These are phyloP conservation scores for Sebastiscus tertius DNA, from an alignment of 2,797 vertebrate genomes.

Conservation along the genomic window DNA sequence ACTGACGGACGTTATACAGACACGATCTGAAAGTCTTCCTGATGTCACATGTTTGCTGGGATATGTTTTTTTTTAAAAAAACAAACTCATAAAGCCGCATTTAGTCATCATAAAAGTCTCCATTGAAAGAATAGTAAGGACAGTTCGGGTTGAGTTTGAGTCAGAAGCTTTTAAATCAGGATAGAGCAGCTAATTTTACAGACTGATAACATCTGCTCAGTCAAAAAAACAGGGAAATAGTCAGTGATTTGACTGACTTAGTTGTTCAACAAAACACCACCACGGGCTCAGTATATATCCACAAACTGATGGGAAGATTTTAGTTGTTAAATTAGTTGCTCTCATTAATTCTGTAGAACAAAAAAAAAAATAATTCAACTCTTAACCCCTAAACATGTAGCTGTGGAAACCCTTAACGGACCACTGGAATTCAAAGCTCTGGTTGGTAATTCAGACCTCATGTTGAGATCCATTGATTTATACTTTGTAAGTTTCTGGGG, in stretches of 20 bases:
- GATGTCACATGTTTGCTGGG: too few species aligned
- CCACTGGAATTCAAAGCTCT: neutral
- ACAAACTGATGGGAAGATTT: neutral
- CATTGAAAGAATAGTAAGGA: neutral
- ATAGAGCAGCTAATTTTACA: neutral
- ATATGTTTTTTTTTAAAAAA: neutral
- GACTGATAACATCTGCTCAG: neutral
- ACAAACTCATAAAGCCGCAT: neutral
- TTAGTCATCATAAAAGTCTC: neutral
- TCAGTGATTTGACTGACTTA: neutral
- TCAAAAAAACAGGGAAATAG: neutral
- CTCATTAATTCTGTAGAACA: neutral
- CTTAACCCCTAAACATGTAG: neutral
- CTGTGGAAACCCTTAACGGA: neutral
- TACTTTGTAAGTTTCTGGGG: conserved; percentile 9
- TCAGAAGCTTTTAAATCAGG: neutral
- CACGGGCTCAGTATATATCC: too few species aligned
- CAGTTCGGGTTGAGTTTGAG: neutral
- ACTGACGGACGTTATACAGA: too few species aligned
- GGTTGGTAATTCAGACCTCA: neutral
- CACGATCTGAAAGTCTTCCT: too few species aligned
- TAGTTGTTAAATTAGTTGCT: neutral
- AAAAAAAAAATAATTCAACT: neutral
- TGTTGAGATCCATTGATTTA: conserved; percentile 4
- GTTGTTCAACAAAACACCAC: neutral